Base-by-base conservation (phyloP, 2,797 vertebrate genomes). In the Hirundo rustica region DNA sequence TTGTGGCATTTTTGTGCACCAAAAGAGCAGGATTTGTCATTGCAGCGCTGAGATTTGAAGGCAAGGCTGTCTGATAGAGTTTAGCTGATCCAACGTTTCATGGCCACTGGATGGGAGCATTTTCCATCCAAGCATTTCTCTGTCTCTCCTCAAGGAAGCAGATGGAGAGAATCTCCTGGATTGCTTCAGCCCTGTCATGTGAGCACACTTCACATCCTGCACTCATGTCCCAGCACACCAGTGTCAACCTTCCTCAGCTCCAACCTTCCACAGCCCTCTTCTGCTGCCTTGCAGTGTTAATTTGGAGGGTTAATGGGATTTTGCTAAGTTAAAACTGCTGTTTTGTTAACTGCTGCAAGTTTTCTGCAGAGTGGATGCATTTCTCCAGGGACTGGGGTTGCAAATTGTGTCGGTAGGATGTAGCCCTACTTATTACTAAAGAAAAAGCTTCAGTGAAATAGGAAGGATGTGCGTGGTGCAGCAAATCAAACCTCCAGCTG, bases 401-500 rank as follows among this genome's bases (percentile, higher is more conserved):
- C 36, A 94, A 91, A 88, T 16, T 53, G 65, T 34, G 7, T 86
- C 7, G 22, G 68, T 18, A 84, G 74, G 36, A 66, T 9, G 44
- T 32, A 71, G 51, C 55, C 44, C 74, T 92, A 25, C 3, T 2
- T 92, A 12, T 81, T 64, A 84, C 86, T 67, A n/a, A 94, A 75
- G 79, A 38, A 74, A 88, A 86, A 42, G 23, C 72, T 91, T 89
- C 74, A 54, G 64, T 82, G 85, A 88, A 96, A 61, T 89, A 66
- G 91, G 92, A 65, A 77, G 81, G 94, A 83, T 74, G 61, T 1
- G 1, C 68, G 51, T 20, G 54, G 67, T 89, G 87, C 86, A 89
- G 89, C 90, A 86, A 84, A 90, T 66, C 88, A 95, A 91, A 67
- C 68, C 74, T 92, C 74, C 16, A 7, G 47, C 92, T 96, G 83